Base-by-base conservation (phyloP, 2,888 invertebrate genomes). In the Sipha maydis region DNA sequence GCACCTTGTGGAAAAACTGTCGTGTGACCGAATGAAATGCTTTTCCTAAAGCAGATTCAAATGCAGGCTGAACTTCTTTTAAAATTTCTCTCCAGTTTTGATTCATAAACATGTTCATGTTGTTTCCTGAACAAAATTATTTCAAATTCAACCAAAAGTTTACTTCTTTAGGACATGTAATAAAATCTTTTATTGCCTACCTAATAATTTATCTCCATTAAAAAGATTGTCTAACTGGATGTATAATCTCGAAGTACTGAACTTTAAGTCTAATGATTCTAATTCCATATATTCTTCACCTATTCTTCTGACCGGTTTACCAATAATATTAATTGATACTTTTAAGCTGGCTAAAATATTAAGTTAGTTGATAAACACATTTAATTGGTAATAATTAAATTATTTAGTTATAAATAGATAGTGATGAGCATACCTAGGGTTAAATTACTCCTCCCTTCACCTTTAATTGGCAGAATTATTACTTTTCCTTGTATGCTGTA, bases 51-150 rank as follows among this genome's bases (percentile, higher is more conserved):
- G 92, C 92, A 5, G 91, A 90, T 34, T 91, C 90, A 8, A 93
- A 91, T 1, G 92, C 90, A 0, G 91, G 90, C 85, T 91, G 91
- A 7, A 93, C 90, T 90, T 93, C 93, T 34, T 90, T 90, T 69
- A 92, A 92, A 76, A 93, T 92, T 0, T 92, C 92, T 31, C 90
- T 75, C 93, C 93, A 93, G 90, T 93, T 93, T 69, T 93, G 92
- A 91, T 93, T 93, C 21, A 93, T 90, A 89, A 93, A 92, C 17
- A 89, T 80, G 90, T 93, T 93, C 92, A 92, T 92, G 80, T 92
- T 92, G 41, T 93, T 92, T 3, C 93, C 91, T 91, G 67, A 76
- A 75, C 25, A 67, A 11, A 11, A 17, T 41, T 48, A 28, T 71
- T 82, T n/a, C 25, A 9, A n/a, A 73, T n/a, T 54, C 7, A 31